A percentile compares a stretch with the other conserved stretches of the same genome.
Conservation (phyloP, 2,797 vertebrate species). For the Pogoniulus pusillus region DNA sequence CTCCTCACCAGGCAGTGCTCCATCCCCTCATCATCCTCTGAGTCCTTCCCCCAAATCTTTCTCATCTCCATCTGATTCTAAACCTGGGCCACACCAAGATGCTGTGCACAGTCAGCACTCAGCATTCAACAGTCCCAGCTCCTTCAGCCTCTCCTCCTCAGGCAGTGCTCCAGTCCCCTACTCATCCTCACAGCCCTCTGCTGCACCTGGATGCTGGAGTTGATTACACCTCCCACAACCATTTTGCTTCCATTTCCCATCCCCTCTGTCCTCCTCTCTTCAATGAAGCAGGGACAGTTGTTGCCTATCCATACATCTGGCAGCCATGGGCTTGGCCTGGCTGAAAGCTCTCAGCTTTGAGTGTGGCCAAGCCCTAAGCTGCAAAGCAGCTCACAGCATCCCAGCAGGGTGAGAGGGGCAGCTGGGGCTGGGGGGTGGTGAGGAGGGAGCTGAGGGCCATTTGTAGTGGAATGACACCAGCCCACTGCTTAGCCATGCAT, state of each 20-base stretch:
- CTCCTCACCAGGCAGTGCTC: too few relatives aligned
- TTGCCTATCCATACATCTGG: accelerated
- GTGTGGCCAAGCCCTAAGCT: background rate
- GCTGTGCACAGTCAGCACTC: background rate
- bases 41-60: background rate
- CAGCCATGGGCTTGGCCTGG: background rate
- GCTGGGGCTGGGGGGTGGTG: too few relatives aligned
- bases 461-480: background rate
- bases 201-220: background rate
- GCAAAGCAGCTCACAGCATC: background rate
- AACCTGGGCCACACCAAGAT: background rate
- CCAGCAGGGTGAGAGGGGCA: background rate
- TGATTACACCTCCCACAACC: background rate
- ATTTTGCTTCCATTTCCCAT: background rate
- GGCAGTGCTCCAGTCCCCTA: too few relatives aligned
- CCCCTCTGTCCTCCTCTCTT: background rate
- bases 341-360: background rate
- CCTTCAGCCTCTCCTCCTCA: too few relatives aligned
- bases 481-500: background rate
- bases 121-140: background rate
- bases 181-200: too few relatives aligned
- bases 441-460: too few relatives aligned
- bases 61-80: background rate
- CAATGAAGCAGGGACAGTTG: background rate
- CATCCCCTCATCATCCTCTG: too few relatives aligned